Percentiles rank a stretch among this genome's conserved stretches.
These are phyloP conservation scores for Coendou prehensilis DNA, from an alignment of 2,797 vertebrate species.

Conservation along the genomic window DNA sequence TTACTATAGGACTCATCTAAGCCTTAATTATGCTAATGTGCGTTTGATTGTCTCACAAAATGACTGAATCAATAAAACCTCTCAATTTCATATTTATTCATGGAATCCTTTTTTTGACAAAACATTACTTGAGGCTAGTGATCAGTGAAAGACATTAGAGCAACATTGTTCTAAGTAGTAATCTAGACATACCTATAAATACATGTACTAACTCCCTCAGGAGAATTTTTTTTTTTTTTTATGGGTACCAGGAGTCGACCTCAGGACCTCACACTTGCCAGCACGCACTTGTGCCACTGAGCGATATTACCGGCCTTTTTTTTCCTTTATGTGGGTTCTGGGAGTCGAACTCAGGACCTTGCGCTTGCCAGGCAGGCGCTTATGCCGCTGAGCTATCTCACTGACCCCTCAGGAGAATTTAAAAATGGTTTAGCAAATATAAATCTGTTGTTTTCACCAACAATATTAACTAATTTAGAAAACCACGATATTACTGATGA, in stretches of 20 bases:
- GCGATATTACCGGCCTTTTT: no score
- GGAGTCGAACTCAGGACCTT: no score
- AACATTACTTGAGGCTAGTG: background rate
- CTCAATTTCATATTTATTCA: slow-evolving; percentile 13
- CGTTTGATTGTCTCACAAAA: background rate
- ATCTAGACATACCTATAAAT: background rate
- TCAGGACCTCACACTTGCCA: no score
- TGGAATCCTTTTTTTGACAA: background rate
- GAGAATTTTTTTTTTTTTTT: background rate
- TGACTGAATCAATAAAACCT: background rate
- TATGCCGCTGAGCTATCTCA: no score
- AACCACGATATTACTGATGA: background rate
- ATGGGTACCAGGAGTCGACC: no score
- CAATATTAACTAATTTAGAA: slow-evolving; percentile 35
- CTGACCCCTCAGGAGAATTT: background rate
- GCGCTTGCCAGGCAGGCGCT: no score
- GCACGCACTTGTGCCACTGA: no score
- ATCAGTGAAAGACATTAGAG: background rate
- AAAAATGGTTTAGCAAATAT: slow-evolving; percentile 13
- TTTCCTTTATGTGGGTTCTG: no score
- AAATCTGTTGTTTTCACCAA: slow-evolving; percentile 50
- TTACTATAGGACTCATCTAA: background rate
- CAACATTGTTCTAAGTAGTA: background rate
- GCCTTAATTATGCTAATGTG: background rate
- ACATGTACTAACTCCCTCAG: background rate